Evolutionary conservation across 2,113 vertebrate species (phyloP).

Genomic region (Eulacestoma nigropectus): DNA sequence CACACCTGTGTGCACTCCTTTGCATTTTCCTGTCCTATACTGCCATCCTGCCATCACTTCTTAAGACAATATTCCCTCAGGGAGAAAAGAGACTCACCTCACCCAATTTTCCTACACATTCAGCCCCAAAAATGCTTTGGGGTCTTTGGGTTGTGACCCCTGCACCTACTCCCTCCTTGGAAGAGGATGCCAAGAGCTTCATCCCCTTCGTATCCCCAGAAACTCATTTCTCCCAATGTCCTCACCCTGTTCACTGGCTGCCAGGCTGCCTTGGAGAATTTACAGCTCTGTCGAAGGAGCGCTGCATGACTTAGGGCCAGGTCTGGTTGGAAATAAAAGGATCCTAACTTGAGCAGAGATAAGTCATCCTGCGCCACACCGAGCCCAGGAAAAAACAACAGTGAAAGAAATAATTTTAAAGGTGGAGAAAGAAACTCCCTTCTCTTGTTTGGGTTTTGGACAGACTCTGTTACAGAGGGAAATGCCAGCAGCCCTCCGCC

Average conservation of each 20-base stretch:
- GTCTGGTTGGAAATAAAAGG: neutral
- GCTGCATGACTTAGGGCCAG: neutral
- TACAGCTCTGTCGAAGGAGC: neutral
- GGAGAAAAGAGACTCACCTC: neutral
- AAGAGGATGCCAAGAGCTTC: neutral
- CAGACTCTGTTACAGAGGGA: neutral
- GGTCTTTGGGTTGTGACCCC: neutral
- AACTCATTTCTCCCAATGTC: neutral
- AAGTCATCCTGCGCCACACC: neutral
- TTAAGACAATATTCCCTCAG: neutral
- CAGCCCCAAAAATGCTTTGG: rapidly evolving
- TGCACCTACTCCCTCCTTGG: neutral
- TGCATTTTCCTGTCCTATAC: neutral
- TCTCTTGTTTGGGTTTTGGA: neutral
- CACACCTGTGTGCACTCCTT: neutral
- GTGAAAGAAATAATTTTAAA: neutral
- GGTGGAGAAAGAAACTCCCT: neutral
- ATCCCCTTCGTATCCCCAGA: neutral
- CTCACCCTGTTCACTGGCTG: neutral
- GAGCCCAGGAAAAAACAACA: neutral
- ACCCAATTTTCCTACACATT: neutral
- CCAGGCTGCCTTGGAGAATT: neutral
- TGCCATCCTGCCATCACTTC: neutral
- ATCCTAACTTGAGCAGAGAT: neutral
- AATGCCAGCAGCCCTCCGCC: neutral